Evolutionary conservation across 2,888 invertebrate species (phyloP), one percentile per base, ranked within the genome.

Genomic region (Acanthosepion pharaonis): DNA sequence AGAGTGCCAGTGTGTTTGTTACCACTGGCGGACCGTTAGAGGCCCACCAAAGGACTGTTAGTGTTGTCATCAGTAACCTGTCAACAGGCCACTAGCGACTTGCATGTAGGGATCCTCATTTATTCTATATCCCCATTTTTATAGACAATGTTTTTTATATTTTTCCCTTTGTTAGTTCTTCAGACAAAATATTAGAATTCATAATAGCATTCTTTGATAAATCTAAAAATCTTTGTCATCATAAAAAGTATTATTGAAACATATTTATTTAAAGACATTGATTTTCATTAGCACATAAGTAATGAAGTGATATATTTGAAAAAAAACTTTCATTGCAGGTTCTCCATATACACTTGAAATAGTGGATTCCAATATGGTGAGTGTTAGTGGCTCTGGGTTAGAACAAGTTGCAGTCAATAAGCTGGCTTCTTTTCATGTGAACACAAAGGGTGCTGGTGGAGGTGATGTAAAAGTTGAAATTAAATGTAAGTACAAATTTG

Each of bases 391-490:
- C 92, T 98, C 98, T 96, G 98, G 98, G 95, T 97, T 98, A 93
- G 98, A 98, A 94, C 97, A 98, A 94, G 98, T 98, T 59, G 98
- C 98, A 15, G 98, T 98, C 78, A 98, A 98, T 96, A 98, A 98
- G 94, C 97, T 98, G 9, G 98, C 98, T 1, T 97, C 97, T 49
- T 98, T 98, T 96, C 98, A 98, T 95, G 97, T 98, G 91, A 98
- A 98, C 96, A 98, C 98, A 11, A 95, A 96, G 96, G 98, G 98
- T 97, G 98, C 99, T 96, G 99, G 99, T 97, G 99, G 99, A 98
- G 98, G 99, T 96, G 99, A 99, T 98, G 99, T 99, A 97, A 99
- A 99, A 98, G 99, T 99, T 98, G 99, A 99, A 95, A 97, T 98
- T 96, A 96, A 95, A 92, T 96, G 97, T 97, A 95, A 96, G 96